These are phyloP conservation scores for Todiramphus chloris DNA, from an alignment of 2,113 vertebrate genomes.

Conservation along the genomic window DNA sequence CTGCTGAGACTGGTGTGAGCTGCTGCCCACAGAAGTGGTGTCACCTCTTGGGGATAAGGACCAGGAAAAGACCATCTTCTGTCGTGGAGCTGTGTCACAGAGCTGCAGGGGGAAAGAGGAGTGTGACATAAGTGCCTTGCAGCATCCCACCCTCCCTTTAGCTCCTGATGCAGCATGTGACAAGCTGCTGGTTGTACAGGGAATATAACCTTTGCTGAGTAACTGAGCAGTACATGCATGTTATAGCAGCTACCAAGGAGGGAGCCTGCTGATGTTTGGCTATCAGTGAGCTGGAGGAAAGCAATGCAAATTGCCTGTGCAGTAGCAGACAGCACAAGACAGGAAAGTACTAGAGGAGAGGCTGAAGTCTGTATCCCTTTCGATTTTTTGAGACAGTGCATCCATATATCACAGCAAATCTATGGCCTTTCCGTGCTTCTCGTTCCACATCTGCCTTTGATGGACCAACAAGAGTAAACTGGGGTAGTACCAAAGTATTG, in stretches of 20 bases:
- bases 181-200: background rate
- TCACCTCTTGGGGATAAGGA: background rate
- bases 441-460: background rate
- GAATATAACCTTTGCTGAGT: background rate
- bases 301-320: background rate
- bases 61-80: background rate
- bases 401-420: background rate
- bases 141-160: background rate
- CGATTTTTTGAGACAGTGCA: background rate
- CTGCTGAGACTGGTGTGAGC: background rate
- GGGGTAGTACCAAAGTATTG: background rate
- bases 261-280: background rate
- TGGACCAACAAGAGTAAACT: background rate
- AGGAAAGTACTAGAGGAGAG: background rate
- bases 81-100: background rate
- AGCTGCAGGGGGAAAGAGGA: background rate
- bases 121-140: fast-evolving
- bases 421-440: background rate
- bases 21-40: background rate
- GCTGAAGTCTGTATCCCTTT: background rate
- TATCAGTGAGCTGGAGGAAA: background rate
- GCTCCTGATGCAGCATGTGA: background rate
- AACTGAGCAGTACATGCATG: background rate
- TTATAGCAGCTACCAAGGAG: background rate
- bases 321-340: background rate